Percentiles rank a stretch among this genome's conserved stretches.
phyloP scores from a whole-genome alignment of 2,888 invertebrate genomes.

The Xanthia icteritia region DNA sequence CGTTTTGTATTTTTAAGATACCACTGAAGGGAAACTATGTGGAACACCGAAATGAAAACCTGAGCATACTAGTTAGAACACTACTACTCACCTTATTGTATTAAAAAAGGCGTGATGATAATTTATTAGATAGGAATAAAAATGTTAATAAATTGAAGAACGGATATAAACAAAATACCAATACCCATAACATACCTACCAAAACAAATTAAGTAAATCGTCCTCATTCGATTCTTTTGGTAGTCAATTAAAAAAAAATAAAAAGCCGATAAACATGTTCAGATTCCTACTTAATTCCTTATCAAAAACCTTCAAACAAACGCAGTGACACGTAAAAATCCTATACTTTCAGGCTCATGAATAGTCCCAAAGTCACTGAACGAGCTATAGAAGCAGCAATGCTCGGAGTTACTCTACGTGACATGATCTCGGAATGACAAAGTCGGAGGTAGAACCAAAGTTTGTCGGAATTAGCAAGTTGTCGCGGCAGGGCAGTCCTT shows the following conservation, averaged over 20 bases:
- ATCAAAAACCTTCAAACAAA: conserved; percentile 18
- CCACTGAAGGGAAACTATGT: not conserved
- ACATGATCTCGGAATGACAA: conserved; percentile 58
- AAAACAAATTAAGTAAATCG: not conserved
- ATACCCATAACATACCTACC: not conserved
- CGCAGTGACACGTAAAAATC: conserved; percentile 36
- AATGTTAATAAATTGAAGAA: not conserved
- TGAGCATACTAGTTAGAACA: not conserved
- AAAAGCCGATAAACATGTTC: not conserved
- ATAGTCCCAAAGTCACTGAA: conserved; percentile 54
- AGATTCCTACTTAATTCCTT: not conserved
- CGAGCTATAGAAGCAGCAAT: conserved; percentile 54
- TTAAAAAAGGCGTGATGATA: not conserved
- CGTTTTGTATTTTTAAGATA: not conserved
- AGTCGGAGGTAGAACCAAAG: conserved; percentile 49
- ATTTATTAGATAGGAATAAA: not conserved
- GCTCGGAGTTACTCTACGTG: conserved; percentile 59
- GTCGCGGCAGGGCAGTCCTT: conserved; percentile 38
- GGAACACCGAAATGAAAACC: not conserved
- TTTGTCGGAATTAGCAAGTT: conserved; percentile 57
- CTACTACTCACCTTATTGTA: not conserved
- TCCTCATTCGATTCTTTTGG: not conserved
- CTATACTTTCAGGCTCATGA: conserved; percentile 39
- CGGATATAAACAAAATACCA: not conserved
- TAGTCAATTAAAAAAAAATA: conserved; percentile 1